Evolutionary conservation across 1,140 invertebrate species (phyloP).

Genomic region (Leptinotarsa lineolata): DNA sequence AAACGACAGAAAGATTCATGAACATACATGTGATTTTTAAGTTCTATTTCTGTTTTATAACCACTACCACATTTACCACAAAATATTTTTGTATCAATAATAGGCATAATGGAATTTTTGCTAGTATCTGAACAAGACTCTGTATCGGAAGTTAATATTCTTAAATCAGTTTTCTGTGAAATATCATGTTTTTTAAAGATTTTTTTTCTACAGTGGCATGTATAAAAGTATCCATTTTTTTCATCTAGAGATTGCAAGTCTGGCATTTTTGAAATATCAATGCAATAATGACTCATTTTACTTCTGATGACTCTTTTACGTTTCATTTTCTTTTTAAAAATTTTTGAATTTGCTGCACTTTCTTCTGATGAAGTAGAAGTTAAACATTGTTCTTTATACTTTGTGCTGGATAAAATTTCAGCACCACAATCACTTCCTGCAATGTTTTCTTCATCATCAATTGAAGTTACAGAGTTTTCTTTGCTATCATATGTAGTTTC

Average conservation of each 20-base stretch:
- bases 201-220: conserved; percentile 30
- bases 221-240: conserved; percentile 30
- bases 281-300: conserved; percentile 32
- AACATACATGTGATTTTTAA: conserved; percentile 36
- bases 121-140: conserved; percentile 39
- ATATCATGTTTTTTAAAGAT: not conserved
- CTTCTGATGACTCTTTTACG: conserved; percentile 6
- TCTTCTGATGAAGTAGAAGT: conserved; percentile 19
- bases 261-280: conserved; percentile 34
- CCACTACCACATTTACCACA: conserved; percentile 39
- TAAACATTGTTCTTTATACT: not conserved
- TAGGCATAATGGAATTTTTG: conserved; percentile 21
- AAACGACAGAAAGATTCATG: conserved; percentile 40
- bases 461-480: conserved; percentile 10
- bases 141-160: conserved; percentile 36
- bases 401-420: not conserved
- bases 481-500: conserved; percentile 31
- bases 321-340: conserved; percentile 24
- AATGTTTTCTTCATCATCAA: not conserved
- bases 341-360: not conserved
- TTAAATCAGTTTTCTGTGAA: conserved; percentile 21
- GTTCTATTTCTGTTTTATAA: conserved; percentile 33
- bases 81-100: conserved; percentile 35
- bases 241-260: conserved; percentile 28
- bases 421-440: not conserved